A percentile compares a stretch with the other conserved stretches of the same genome.
These are phyloP conservation scores for Oryzias melastigma DNA, from an alignment of 2,113 vertebrate genomes.

Conservation along the genomic window DNA sequence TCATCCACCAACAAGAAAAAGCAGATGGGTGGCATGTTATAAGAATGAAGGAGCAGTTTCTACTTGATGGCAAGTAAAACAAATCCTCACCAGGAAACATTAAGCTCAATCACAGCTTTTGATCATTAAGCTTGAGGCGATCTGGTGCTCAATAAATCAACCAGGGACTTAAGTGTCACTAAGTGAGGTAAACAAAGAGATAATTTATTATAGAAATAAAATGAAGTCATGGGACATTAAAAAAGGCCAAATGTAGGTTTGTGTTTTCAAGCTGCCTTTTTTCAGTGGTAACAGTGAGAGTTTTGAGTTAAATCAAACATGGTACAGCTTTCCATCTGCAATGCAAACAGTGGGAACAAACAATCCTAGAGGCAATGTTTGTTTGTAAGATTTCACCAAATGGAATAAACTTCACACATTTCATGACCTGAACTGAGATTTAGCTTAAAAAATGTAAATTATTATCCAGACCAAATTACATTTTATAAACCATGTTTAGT, in stretches of 20 bases:
- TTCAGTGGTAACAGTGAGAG: conserved; percentile 15
- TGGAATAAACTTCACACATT: not conserved
- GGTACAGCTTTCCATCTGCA: not conserved
- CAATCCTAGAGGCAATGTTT: conserved; percentile 1
- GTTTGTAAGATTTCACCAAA: not conserved
- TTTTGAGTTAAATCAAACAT: not conserved
- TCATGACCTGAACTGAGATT: no score
- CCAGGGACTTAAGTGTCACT: conserved; percentile 13
- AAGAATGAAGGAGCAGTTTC: no score
- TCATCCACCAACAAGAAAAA: no score
- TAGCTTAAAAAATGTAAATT: no score
- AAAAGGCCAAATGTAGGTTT: conserved; percentile 9
- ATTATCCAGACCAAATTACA: no score
- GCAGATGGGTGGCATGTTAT: no score
- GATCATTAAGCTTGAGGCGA: not conserved
- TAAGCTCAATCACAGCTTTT: no score
- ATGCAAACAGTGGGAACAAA: conserved; percentile 4
- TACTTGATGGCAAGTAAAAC: no score
- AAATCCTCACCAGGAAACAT: no score
- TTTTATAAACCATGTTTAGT: not conserved
- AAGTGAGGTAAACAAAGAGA: conserved; percentile 20
- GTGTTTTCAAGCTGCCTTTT: conserved; percentile 20
- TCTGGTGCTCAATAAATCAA: conserved; percentile 9
- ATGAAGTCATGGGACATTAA: conserved; percentile 1
- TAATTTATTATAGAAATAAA: conserved; percentile 33